These are phyloP conservation scores for Sebastes jordani DNA, from an alignment of 2,797 vertebrate genomes.

Conservation along the genomic window DNA sequence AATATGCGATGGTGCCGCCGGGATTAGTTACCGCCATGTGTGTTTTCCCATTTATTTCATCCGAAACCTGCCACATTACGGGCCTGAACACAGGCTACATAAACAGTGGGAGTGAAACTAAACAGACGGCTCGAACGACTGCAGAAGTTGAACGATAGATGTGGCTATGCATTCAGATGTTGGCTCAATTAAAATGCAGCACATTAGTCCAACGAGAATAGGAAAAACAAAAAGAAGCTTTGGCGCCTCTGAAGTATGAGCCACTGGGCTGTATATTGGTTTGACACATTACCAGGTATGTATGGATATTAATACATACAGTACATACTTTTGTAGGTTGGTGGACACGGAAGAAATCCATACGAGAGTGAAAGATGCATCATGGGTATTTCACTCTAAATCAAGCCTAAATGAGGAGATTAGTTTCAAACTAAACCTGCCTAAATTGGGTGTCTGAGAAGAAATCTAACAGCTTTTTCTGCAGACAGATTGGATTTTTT, in stretches of 20 bases:
- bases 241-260: not conserved
- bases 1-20: conserved; percentile 59
- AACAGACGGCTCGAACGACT: conserved; percentile 50
- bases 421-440: conserved; percentile 28
- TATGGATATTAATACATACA: not conserved
- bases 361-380: not conserved
- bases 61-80: conserved; percentile 60
- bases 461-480: not conserved
- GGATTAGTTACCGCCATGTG: conserved; percentile 71
- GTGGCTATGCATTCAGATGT: conserved; percentile 18
- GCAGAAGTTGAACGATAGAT: conserved; percentile 19
- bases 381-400: conserved; percentile 16
- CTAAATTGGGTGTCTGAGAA: conserved; percentile 11
- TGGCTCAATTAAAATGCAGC: conserved; percentile 36
- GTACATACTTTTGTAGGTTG: not conserved
- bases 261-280: conserved; percentile 12
- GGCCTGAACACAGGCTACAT: conserved; percentile 51
- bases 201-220: conserved; percentile 14
- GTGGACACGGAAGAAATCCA: not conserved
- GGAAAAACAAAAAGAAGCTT: conserved; percentile 1
- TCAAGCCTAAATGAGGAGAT: conserved; percentile 29
- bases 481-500: conserved; percentile 29
- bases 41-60: conserved; percentile 71
- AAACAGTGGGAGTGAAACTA: conserved; percentile 60
- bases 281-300: conserved; percentile 17